Base-by-base conservation (phyloP, 2,888 invertebrate genomes). In the Hermaeophaga mercurialis region DNA sequence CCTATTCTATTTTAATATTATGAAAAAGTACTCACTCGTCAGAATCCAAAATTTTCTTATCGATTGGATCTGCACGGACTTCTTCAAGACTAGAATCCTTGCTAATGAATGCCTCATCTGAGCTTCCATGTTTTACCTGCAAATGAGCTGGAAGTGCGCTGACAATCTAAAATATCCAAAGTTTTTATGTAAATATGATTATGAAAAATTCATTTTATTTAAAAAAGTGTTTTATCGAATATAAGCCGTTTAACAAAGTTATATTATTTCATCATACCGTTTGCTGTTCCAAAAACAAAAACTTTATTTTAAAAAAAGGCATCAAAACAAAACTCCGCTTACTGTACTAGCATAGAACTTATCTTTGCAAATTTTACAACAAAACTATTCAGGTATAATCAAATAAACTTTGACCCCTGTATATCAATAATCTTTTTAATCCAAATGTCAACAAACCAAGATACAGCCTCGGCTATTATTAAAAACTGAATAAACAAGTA, bases 71-170 rank as follows among this genome's bases (percentile, higher is more conserved):
- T 17, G 56, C 26, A 9, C 64, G 58, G 54, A 80, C 66, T 63
- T 80, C 80, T 68, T 84, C 84, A 59, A 81, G 81, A 71, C 83
- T 84, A 45, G 81, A 81, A 58, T 80, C 82, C 69, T 82, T 83
- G 54, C 74, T 75, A 7, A 73, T 64, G 53, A 82, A 80, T 2
- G 81, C 80, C 66, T 82, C 82, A 61, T 83, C 82, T 2, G 76
- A 75, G 62, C 79, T 80, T 28, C 59, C 62, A 59, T 66, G 66
- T 61, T 70, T 67, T 15, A 70, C 68, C 57, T 73, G 65, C 47
- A 71, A 63, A 55, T 80, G 79, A n/a, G 78, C 75, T 1, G 80
- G 80, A 59, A 75, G 71, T 6, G 73, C 68, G 64, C 78, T 70
- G 4, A 67, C 65, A 55, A 64, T 67, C 69, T 70, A n/a, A n/a